Evolutionary conservation across 2,113 vertebrate genomes (phyloP), one percentile per base, ranked within the genome.

Genomic region (Microtus ochrogaster): DNA sequence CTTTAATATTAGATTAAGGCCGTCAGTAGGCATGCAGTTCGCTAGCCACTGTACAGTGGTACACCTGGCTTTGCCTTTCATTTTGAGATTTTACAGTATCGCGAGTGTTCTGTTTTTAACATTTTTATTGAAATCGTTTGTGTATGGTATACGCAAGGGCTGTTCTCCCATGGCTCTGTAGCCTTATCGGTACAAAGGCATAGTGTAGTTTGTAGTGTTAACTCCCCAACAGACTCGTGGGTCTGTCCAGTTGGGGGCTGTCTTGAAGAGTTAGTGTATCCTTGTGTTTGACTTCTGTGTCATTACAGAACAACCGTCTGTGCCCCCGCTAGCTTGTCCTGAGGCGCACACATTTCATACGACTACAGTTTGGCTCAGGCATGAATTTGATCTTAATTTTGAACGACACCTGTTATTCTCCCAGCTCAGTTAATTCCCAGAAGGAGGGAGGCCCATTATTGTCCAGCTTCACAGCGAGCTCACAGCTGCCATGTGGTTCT

Each of bases 301-400:
- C 55, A 11, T 16, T 44, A 63, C 66, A 3, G 19, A 19, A 22
- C 28, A 6, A 39, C 24, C 3, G 41, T 36, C 9, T 2, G 8
- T 1, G 16, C 33, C 16, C 90, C 39, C 77, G 76, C 36, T 39
- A 0, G n/a, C 49, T 24, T 36, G 68, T 19, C 91, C 49, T 9
- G 4, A 41, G 2, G 76, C 26, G 3, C 65, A 33, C n/a, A 1
- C 16, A 2, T 41, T 52, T 36, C 5, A 7, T 61, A 13, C 66
- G 49, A 66, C 86, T 81, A 58, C 61, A 87, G 21, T 68, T 52
- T 49, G 47, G 73, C 68, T 13, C 19, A 44, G 39, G 0, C 5
- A 1, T 24, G 70, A 63, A 5, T 76, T 85, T 92, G 91, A 94
- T 92, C 49, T 47, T 92, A 58, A 94, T 96, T 84, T 58, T 76